Conservation (phyloP, 2,888 invertebrate genomes). For the Mellilla xanthometata region DNA sequence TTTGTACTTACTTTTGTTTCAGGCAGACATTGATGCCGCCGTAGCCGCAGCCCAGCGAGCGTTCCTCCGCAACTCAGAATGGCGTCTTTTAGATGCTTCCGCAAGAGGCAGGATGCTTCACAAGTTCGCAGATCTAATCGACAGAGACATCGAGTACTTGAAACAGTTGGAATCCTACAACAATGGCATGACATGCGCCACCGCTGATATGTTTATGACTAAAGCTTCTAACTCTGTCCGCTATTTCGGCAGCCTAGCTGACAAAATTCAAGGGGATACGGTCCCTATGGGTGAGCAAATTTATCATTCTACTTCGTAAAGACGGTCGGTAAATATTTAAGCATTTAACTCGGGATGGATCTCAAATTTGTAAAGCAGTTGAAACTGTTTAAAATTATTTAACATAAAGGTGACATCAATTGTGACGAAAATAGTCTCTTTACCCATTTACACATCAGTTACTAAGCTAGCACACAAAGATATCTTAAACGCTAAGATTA, state of each 20-base stretch:
- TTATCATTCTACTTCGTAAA: no score
- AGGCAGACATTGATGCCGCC: slow-evolving; percentile 89
- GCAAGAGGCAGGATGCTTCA: slow-evolving; percentile 87
- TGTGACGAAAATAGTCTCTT: no score
- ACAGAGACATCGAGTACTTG: slow-evolving; percentile 87
- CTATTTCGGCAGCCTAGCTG: slow-evolving; percentile 94
- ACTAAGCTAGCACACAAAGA: no score
- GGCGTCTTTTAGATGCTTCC: slow-evolving; percentile 92
- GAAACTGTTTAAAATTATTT: no score
- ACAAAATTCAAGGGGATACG: slow-evolving; percentile 90
- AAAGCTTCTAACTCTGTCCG: slow-evolving; percentile 78
- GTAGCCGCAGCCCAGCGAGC: slow-evolving; percentile 89
- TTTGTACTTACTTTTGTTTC: not conserved
- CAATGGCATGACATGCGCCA: slow-evolving; percentile 91
- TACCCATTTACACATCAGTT: no score
- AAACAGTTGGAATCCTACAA: slow-evolving; percentile 94
- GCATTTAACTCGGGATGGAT: no score
- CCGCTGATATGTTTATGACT: slow-evolving; percentile 81
- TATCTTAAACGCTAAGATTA: no score
- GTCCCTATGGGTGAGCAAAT: slow-evolving; percentile 78
- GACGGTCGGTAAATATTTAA: no score
- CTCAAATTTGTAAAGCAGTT: no score
- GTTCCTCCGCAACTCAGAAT: slow-evolving; percentile 86
- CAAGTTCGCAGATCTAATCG: slow-evolving; percentile 90
- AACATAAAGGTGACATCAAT: no score